These are phyloP conservation scores for Elysia crispata DNA, from an alignment of 2,888 invertebrate species.

Conservation along the genomic window DNA sequence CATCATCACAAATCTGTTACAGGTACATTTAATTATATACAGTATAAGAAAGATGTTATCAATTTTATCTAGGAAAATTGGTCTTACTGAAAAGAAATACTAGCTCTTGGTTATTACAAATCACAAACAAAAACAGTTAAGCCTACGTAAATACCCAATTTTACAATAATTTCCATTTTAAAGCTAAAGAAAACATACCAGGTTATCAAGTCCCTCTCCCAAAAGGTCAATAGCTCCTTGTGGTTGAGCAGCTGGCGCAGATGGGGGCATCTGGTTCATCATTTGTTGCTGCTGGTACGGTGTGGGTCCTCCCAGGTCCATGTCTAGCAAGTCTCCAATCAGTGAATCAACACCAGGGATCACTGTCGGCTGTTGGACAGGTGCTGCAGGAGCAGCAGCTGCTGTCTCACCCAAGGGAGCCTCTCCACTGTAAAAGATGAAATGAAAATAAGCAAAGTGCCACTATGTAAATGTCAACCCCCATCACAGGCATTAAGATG, in stretches of 20 bases:
- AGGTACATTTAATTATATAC: too few relatives aligned
- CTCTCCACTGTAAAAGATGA: slow-evolving; percentile 52
- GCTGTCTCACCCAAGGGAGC: slow-evolving; percentile 50
- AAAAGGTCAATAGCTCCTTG: slow-evolving; percentile 86
- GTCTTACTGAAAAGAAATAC: too few relatives aligned
- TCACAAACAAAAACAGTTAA: too few relatives aligned
- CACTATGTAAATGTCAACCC: too few relatives aligned
- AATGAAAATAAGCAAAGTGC: not conserved
- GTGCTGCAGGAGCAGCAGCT: slow-evolving; percentile 53
- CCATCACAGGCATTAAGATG: too few relatives aligned
- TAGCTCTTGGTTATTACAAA: too few relatives aligned
- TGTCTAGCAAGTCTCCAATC: slow-evolving; percentile 96
- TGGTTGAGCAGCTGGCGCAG: slow-evolving; percentile 76
- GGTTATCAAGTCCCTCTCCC: slow-evolving; percentile 92
- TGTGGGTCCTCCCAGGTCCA: slow-evolving; percentile 89
- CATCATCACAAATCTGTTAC: too few relatives aligned
- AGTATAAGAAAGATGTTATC: too few relatives aligned
- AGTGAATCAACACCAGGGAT: slow-evolving; percentile 91
- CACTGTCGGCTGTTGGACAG: slow-evolving; percentile 79
- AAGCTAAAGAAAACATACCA: slow-evolving; percentile 80
- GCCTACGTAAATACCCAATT: too few relatives aligned
- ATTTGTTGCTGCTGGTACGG: slow-evolving; percentile 74
- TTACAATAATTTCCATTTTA: too few relatives aligned
- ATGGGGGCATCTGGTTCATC: slow-evolving; percentile 61
- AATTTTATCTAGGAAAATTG: too few relatives aligned